Evolutionary conservation across 2,113 vertebrate genomes (phyloP), one percentile per base, ranked within the genome.

Genomic region (Oriolus oriolus): DNA sequence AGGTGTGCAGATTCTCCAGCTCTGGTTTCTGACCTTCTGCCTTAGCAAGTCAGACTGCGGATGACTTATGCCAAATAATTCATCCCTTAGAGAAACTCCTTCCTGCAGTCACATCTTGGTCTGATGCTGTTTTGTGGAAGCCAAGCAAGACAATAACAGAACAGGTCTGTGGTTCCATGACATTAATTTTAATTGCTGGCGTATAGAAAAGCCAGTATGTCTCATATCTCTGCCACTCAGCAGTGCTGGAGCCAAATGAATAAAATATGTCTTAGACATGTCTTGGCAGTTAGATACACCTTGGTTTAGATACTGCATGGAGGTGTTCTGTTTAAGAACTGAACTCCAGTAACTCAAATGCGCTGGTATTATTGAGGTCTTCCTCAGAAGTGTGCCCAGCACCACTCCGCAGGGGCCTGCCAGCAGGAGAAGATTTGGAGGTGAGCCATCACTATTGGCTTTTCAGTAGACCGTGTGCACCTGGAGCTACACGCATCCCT

Each of bases 401-500:
- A 33, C 12, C 1, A 3, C 20, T 31, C 9, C 13, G 21, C 15
- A 63, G 30, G 54, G 22, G 17, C 8, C 31, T 63, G 17, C 4
- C 21, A 45, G 42, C 13, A 45, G 10, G 15, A 11, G 6, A 68
- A 59, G 7, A 28, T 71, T 88, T 42, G 73, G 27, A 54, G 30
- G 19, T 61, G n/a, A 90, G n/a, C 12, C 28, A 28, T 50, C n/a
- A 20, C 17, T 59, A 1, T 0, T 42, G 49, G 63, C 0, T 2
- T 78, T 66, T 63, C 70, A 49, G 56, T 27, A 53, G 7, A 45
- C 7, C 39, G 12, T 6, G 13, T 15, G 13, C 42, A 53, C 21
- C 18, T 22, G n/a, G 41, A 88, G 61, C 64, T 41, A 16, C 41
- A 23, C 10, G 19, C 10, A 10, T 19, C 13, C 52, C 56, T 80